phyloP scores from a whole-genome alignment of 2,113 vertebrate genomes.

The Dolichallabes microphthalmus region DNA sequence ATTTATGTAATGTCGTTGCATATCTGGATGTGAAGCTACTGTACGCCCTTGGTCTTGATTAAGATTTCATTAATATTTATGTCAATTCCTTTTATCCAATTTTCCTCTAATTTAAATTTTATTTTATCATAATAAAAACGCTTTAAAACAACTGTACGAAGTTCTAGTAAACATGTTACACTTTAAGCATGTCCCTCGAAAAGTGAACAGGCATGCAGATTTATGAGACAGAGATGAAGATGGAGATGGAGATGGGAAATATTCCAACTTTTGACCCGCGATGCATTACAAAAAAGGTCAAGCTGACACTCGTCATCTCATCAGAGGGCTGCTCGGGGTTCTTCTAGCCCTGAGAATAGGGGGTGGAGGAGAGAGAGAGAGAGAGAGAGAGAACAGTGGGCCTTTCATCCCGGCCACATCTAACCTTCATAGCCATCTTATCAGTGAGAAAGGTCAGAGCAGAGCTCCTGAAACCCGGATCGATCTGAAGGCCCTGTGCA shows the following conservation, averaged over 20 bases:
- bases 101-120: background rate
- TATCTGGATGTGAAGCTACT: slow-evolving; percentile 14
- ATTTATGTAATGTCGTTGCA: slow-evolving; percentile 57
- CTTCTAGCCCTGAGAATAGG: slow-evolving; percentile 58
- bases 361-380: slow-evolving; percentile 28
- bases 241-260: slow-evolving; percentile 54
- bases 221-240: slow-evolving; percentile 60
- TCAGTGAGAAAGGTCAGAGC: slow-evolving; percentile 73
- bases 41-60: background rate
- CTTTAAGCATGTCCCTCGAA: slow-evolving; percentile 60
- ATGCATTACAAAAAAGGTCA: slow-evolving; percentile 79
- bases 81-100: slow-evolving; percentile 1
- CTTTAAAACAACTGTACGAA: background rate
- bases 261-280: slow-evolving; percentile 69
- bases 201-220: slow-evolving; percentile 62
- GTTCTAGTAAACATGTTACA: slow-evolving; percentile 50
- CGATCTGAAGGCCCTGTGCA: slow-evolving; percentile 69
- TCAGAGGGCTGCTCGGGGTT: slow-evolving; percentile 62
- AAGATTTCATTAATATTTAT: slow-evolving; percentile 2
- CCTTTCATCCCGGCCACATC: slow-evolving; percentile 36
- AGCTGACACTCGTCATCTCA: slow-evolving; percentile 71
- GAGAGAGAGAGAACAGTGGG: slow-evolving; percentile 2
- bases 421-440: slow-evolving; percentile 75
- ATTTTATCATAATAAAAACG: slow-evolving; percentile 23
- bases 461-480: slow-evolving; percentile 72